Base-by-base conservation (phyloP, 2,888 invertebrate species). In the Tachina grossa region DNA sequence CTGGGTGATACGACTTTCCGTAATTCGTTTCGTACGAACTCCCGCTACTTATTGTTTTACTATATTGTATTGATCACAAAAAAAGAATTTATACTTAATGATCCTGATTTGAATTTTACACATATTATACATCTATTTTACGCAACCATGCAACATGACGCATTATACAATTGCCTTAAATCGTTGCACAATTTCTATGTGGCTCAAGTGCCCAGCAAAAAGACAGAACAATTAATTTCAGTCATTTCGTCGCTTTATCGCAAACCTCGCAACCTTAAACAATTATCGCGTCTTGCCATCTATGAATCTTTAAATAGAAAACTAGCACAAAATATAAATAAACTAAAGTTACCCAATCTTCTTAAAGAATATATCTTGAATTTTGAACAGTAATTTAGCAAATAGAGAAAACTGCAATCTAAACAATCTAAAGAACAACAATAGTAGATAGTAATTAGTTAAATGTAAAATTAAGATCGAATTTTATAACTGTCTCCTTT, bases 61-160 rank as follows among this genome's bases (percentile, higher is more conserved):
- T 96, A 95, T 90, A 95, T 96, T 87, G 95, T 96, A 92, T 92
- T 95, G 89, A 94, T 96, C 87, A 95, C 95, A 85, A 94, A 95
- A 88, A 95, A 95, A 89, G 95, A 95, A 90, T 94, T 94, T 89
- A 92, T 95, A 76, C 93, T 95, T 59, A 93, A 93, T 87, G 95
- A 95, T 90, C 94, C 95, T 11, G 94, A 94, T 71, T 93, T 95
- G 89, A 93, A 94, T 49, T 96, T 95, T 89, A 94, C 95, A 63
- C 94, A 95, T 87, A 94, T 96, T 68, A 94, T 96, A 78, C 93
- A 94, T 92, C 92, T 95, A 61, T 95, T 95, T 90, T 95, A 95
- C 90, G 92, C 94, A 83, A 94, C 94, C 49, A 96, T 96, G 96
- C 94, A 94, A 88, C 96, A 96, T 89, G 94, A 94, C 85, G 94